Percentiles rank a stretch among this genome's conserved stretches.
Evolutionary conservation across 2,888 invertebrate genomes (phyloP).

Genomic region (Ferdinandea cuprea): DNA sequence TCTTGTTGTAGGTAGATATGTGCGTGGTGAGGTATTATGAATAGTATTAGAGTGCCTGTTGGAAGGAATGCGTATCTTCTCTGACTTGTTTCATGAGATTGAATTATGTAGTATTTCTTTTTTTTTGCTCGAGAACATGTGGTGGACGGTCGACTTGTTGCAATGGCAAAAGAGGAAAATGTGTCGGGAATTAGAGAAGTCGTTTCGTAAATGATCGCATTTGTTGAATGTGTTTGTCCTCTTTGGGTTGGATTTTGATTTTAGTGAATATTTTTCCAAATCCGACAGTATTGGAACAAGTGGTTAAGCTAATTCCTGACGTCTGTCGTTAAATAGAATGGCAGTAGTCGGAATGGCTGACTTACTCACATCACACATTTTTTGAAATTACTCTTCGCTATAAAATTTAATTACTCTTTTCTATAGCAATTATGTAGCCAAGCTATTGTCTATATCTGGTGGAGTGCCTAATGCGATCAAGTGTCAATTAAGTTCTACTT

Average conservation of each 20-base stretch:
- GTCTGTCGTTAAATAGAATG: no score
- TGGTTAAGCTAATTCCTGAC: no score
- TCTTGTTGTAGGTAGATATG: slow-evolving; percentile 2
- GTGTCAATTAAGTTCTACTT: no score
- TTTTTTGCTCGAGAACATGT: slow-evolving; percentile 2
- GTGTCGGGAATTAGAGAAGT: slow-evolving; percentile 4
- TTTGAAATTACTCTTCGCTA: no score
- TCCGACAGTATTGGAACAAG: no score
- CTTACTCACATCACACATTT: no score
- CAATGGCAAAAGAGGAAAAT: not conserved
- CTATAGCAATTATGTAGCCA: no score
- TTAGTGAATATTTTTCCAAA: not conserved
- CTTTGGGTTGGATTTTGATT: not conserved
- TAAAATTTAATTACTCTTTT: no score
- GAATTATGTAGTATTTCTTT: slow-evolving; percentile 5
- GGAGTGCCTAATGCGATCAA: no score
- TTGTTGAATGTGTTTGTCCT: not conserved
- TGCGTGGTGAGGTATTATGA: slow-evolving; percentile 47
- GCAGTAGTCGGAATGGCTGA: no score
- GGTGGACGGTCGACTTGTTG: slow-evolving; percentile 36
- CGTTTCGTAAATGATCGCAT: not conserved
- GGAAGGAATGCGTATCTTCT: not conserved
- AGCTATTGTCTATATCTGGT: no score
- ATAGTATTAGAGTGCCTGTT: slow-evolving; percentile 3
- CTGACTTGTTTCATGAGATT: slow-evolving; percentile 20